Base-by-base conservation (phyloP, 1,140 invertebrate genomes). In the Cherax destructor region DNA sequence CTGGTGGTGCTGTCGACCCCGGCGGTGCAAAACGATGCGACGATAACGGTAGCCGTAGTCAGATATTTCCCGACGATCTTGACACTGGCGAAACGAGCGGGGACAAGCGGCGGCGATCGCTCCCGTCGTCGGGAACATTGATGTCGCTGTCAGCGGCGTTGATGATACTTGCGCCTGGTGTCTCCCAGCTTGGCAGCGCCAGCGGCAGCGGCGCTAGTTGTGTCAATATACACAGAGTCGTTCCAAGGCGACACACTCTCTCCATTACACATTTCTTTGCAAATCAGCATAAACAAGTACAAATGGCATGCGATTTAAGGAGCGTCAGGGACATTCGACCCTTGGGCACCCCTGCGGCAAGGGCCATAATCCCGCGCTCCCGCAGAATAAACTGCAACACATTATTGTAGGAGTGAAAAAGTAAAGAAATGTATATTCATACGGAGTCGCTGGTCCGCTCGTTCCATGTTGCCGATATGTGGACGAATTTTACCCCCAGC, bases 211-310 rank as follows among this genome's bases (percentile, higher is more conserved):
- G 52, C 18, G 52, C 52, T 10, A 16, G 7, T 65, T 18, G 61
- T 65, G 61, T 65, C 61, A 65, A 65, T 65, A 65, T 65, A 65
- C 61, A 65, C 5, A 74, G 86, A 24, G 59, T 52, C 49, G 83
- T 24, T 74, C 83, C 65, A 85, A 86, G 86, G 86, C 86, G 86
- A 79, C 86, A 79, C 86, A 56, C 9, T 30, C 80, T 30, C 74
- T 69, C 81, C 80, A 90, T 90, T 90, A 85, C 88, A 90, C 81
- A 90, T 90, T 90, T 90, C 88, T 90, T 90, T 90, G 81, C 85
- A 90, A 90, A 90, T 90, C 88, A 90, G 83, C 88, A 90, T 90
- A 90, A 90, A 90, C 88, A 90, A 90, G 88, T 90, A 90, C 83
- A 90, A 90, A 90, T 90, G 88, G 88, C 88, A 84, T 59, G 59